Conservation (phyloP, 2,888 invertebrate species). For the Drosophila neotestacea region DNA sequence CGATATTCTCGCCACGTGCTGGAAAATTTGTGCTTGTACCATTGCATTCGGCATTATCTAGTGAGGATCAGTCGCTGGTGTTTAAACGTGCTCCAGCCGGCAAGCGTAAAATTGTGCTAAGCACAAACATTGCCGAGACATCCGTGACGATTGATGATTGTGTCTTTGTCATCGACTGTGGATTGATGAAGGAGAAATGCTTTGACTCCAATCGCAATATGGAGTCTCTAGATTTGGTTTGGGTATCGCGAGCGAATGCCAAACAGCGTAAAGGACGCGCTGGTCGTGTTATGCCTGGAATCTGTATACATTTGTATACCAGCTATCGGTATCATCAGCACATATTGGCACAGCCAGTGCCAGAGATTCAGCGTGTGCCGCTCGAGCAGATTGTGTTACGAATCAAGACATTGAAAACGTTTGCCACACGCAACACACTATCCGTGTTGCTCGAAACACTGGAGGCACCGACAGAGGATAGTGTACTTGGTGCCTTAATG, state of each 20-base stretch:
- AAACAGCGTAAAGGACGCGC: constrained; percentile 95
- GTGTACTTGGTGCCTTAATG: constrained; percentile 89
- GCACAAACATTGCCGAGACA: constrained; percentile 97
- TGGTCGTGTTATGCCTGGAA: constrained; percentile 95
- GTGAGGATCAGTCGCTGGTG: constrained; percentile 92
- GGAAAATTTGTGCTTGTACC: constrained; percentile 91
- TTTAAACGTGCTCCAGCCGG: constrained; percentile 89
- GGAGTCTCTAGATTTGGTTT: constrained; percentile 94
- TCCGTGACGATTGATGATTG: constrained; percentile 98
- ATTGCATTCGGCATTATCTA: constrained; percentile 93
- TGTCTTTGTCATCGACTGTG: constrained; percentile 96
- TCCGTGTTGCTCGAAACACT: constrained; percentile 87
- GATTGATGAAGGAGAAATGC: constrained; percentile 95
- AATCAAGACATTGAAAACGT: constrained; percentile 88
- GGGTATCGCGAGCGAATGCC: constrained; percentile 96
- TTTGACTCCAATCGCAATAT: constrained; percentile 91
- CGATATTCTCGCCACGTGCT: constrained; percentile 86
- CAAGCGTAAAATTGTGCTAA: constrained; percentile 93
- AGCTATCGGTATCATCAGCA: constrained; percentile 89
- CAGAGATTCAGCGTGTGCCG: constrained; percentile 96
- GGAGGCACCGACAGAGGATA: constrained; percentile 90
- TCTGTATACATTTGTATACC: constrained; percentile 93
- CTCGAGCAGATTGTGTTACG: constrained; percentile 92
- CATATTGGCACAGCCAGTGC: constrained; percentile 91
- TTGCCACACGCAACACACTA: constrained; percentile 75